Evolutionary conservation across 2,888 invertebrate species (phyloP), one percentile per base, ranked within the genome.

Genomic region (Trisateles emortualis): DNA sequence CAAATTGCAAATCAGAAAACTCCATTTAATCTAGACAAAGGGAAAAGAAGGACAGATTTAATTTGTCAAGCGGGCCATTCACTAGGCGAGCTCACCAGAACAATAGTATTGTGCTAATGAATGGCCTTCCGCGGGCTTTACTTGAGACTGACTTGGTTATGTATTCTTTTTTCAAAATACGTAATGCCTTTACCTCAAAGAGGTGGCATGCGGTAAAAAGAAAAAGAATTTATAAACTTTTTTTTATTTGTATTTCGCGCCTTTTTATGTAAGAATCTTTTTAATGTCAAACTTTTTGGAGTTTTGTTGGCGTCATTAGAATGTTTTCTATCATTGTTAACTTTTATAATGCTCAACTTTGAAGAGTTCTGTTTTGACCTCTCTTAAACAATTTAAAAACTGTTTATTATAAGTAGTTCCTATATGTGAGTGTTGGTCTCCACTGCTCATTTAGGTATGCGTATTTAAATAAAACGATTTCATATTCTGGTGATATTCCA

Each of bases 51-150:
- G 54, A 57, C 57, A 69, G 68, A 68, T 75, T 75, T 67, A 74
- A 77, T 78, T 78, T 76, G 77, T 76, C 70, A 68, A 58, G 42
- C 57, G 17, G 33, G 45, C 67, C 59, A 68, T 70, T 69, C 65
- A 59, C 44, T 35, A 35, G 29, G 32, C 32, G 40, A 61, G 50
- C 48, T 54, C 35, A 40, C 56, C 43, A 58, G 66, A 66, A 78
- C 70, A 74, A 73, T 66, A 41, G 49, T 55, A 49, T 62, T 70
- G 65, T 54, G 45, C 53, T 67, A 67, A 71, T 68, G 67, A 76
- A 76, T 68, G 45, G 59, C 47, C 35, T 63, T 59, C 59, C 42
- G 52, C 48, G 53, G 47, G 51, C 39, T 32, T 54, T 57, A 60
- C 41, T 66, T 44, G 52, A 57, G 32, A 44, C 59, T 58, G 26